A percentile compares a stretch with the other conserved stretches of the same genome.
Conservation (phyloP, 2,888 invertebrate genomes). For the Urechis unicinctus region DNA sequence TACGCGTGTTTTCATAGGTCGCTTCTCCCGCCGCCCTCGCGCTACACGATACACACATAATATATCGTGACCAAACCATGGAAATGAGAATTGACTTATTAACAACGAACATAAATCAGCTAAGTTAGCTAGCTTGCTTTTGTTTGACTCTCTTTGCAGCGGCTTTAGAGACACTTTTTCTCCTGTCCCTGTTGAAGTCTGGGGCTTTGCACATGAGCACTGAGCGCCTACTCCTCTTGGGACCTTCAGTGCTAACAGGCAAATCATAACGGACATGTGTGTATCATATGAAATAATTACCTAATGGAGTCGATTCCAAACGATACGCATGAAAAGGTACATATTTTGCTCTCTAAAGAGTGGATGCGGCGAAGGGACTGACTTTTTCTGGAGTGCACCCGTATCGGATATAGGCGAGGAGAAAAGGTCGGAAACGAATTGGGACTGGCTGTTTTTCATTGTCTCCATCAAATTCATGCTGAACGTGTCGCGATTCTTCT, state of each 20-base stretch:
- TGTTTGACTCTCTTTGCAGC: background rate
- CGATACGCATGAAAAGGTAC: no score
- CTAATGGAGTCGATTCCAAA: no score
- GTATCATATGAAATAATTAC: background rate
- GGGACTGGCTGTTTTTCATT: constrained; percentile 35
- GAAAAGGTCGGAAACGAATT: constrained; percentile 25
- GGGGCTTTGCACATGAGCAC: background rate
- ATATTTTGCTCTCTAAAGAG: no score
- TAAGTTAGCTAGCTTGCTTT: background rate
- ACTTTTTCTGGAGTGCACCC: constrained; percentile 14
- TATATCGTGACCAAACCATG: no score
- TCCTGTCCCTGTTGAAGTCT: background rate
- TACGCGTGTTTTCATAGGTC: background rate
- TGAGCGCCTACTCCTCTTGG: background rate
- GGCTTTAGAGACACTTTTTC: background rate
- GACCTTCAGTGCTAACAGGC: background rate
- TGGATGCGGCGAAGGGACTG: background rate
- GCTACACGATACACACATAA: no score
- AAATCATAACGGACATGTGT: background rate
- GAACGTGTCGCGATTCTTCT: constrained; percentile 72
- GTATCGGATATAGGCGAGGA: constrained; percentile 16
- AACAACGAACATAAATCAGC: no score
- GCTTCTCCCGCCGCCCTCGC: background rate
- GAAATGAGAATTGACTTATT: no score
- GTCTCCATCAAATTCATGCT: constrained; percentile 32